Base-by-base conservation (phyloP, 2,113 vertebrate genomes). In the Alectura lathami region DNA sequence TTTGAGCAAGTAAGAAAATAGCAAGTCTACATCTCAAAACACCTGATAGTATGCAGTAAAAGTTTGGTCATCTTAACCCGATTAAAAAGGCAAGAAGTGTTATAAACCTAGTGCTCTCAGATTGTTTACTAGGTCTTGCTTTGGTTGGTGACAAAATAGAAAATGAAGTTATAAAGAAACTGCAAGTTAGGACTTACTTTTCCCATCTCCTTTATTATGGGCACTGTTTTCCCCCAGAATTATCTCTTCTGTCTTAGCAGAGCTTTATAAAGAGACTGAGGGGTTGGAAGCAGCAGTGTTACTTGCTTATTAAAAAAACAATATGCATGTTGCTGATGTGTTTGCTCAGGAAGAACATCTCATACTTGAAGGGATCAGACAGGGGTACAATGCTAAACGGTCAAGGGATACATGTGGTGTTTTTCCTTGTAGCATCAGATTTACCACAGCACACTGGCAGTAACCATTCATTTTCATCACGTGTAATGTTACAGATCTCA, bases 401-500 rank as follows among this genome's bases (percentile, higher is more conserved):
- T 62, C 36, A 45, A 15, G 18, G 17, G 56, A 22, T 51, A 36
- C 30, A 40, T 50, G 53, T 29, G 67, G 57, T 23, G 24, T 29
- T 13, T 8, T 72, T 72, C 51, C 32, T 72, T 36, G 32, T 20
- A 67, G 21, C 42, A 30, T 36, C 64, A 76, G 40, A 70, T 94
- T 88, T 78, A 95, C 17, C 74, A 34, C 6, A 86, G 53, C 40
- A 82, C 43, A 68, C 42, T 6, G 42, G 40, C 43, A 85, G 66
- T 54, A 92, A 95, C 70, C 50, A 88, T 43, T 90, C 42, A 70
- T 53, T 92, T 70, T 86, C 80, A 68, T 90, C 36, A 83, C 5
- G 2, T 82, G 43, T 26, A 82, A 80, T 80, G 63, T 50, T 76
- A 95, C 77, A 85, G 91, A 96, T 96, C 83, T 72, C 47, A 72